These are phyloP conservation scores for Octomys mimax DNA, from an alignment of 2,797 vertebrate species.

Conservation along the genomic window DNA sequence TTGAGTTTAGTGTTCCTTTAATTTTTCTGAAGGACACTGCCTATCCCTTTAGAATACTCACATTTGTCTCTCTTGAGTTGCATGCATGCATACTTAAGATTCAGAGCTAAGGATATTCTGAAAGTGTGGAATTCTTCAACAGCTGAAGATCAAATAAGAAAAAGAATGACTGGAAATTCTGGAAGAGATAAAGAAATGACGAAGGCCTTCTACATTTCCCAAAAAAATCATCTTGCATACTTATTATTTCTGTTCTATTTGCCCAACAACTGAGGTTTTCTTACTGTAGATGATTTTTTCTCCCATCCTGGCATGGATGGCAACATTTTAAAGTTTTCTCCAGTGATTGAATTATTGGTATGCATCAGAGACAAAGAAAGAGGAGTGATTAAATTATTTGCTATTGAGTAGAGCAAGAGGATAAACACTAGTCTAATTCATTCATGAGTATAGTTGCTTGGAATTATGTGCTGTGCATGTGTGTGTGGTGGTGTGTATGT, in stretches of 20 bases:
- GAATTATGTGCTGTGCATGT: not conserved
- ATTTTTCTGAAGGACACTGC: constrained; percentile 33
- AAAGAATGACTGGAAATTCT: not conserved
- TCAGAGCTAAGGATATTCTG: not conserved
- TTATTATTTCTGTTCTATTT: not conserved
- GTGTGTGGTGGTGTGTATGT: not conserved
- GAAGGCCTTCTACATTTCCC: not conserved
- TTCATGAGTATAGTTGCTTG: not conserved
- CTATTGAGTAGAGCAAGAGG: not conserved
- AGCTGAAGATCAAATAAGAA: not conserved
- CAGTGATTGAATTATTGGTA: not conserved
- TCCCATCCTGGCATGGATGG: not conserved
- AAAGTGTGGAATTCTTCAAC: not conserved
- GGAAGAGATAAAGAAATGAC: not conserved
- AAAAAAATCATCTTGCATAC: not conserved
- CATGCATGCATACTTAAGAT: not conserved
- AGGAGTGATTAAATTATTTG: not conserved
- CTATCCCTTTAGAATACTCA: not conserved
- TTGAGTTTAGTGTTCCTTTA: not conserved
- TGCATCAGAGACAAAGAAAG: not conserved
- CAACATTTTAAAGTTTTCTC: not conserved
- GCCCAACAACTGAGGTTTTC: not conserved
- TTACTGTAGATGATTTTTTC: not conserved
- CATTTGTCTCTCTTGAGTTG: not conserved
- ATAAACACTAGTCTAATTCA: constrained; percentile 21